phyloP scores from a whole-genome alignment of 2,113 vertebrate genomes.

The Pseudorasbora parva region DNA sequence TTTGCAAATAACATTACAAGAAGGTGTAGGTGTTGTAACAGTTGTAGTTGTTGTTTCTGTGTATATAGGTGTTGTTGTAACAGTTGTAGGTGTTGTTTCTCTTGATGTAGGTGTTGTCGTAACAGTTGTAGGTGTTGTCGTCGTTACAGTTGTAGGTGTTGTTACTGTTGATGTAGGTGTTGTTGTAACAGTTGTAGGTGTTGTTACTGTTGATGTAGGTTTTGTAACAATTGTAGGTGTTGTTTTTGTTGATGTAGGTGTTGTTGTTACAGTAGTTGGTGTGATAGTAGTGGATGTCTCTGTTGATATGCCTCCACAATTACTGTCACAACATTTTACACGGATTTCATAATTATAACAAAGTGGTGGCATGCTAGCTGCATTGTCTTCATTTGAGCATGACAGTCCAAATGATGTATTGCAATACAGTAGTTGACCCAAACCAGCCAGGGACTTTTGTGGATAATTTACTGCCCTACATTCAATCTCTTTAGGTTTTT shows the following conservation, averaged over 20 bases:
- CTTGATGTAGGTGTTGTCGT: neutral
- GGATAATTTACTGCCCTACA: slow-evolving; percentile 34
- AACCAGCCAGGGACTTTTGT: neutral
- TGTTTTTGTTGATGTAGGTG: neutral
- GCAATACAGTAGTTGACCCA: neutral
- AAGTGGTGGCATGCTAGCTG: neutral
- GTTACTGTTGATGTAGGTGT: neutral
- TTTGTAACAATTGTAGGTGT: neutral
- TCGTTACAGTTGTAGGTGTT: neutral
- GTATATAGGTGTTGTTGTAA: too few relatives aligned
- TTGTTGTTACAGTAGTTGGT: neutral
- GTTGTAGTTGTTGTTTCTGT: too few relatives aligned
- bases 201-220: neutral
- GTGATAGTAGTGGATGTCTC: too few relatives aligned
- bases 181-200: too few relatives aligned
- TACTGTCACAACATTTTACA: neutral
- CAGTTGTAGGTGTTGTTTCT: neutral
- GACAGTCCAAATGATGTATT: slow-evolving; percentile 18
- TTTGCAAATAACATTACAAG: too few relatives aligned
- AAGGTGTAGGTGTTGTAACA: neutral
- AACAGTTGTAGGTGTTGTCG: neutral
- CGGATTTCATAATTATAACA: slow-evolving; percentile 22
- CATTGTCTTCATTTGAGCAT: slow-evolving; percentile 29
- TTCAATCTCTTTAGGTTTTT: neutral
- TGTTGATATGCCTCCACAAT: too few relatives aligned